Evolutionary conservation across 2,113 vertebrate species (phyloP).

Genomic region (Phaetusa simplex): DNA sequence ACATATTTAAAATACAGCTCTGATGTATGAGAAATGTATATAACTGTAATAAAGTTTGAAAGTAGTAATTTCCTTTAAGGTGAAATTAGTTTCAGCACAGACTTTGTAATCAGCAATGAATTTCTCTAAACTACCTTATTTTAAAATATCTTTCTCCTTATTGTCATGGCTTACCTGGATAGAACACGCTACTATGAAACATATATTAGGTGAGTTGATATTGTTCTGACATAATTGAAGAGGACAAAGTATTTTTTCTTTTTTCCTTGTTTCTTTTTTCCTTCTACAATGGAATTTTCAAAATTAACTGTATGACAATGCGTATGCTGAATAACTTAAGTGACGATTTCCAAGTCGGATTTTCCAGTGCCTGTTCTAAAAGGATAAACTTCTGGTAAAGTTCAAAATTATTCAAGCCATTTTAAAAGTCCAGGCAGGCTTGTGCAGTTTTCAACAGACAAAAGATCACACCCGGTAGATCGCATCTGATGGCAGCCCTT

Average conservation of each 20-base stretch:
- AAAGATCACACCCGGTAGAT: not conserved
- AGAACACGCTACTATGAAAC: slow-evolving; percentile 99
- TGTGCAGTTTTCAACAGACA: not conserved
- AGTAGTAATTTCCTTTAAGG: not conserved
- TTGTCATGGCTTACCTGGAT: slow-evolving; percentile 84
- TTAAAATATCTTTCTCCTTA: slow-evolving; percentile 76
- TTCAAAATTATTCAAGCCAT: not conserved
- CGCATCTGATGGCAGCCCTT: not conserved
- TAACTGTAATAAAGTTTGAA: not conserved
- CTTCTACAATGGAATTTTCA: not conserved
- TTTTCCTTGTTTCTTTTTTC: not conserved
- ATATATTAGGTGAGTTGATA: slow-evolving; percentile 92
- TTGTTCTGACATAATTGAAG: not conserved
- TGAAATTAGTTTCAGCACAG: not conserved
- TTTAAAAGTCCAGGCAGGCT: not conserved
- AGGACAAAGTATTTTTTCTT: not conserved
- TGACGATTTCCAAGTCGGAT: not conserved
- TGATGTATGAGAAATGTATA: not conserved
- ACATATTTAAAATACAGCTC: not conserved
- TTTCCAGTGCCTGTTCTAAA: not conserved
- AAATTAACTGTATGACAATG: not conserved
- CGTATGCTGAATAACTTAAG: not conserved
- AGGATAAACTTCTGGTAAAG: not conserved
- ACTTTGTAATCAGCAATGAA: not conserved
- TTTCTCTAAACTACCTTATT: slow-evolving; percentile 52